Evolutionary conservation across 2,888 invertebrate genomes (phyloP), one percentile per base, ranked within the genome.

Genomic region (Mimas tiliae): DNA sequence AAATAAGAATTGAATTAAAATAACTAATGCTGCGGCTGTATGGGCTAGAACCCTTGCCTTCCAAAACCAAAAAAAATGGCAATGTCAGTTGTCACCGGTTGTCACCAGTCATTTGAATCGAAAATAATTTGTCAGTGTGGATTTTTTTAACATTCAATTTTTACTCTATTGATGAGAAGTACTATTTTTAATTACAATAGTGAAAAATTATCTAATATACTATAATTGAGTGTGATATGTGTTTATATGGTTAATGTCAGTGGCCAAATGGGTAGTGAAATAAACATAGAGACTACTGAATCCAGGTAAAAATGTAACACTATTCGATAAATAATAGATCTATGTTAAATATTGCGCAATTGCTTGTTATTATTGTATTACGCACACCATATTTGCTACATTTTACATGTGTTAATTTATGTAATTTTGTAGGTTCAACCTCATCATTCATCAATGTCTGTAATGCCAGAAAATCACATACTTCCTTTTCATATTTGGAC

Each of bases 181-280:
- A 27, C 33, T 19, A 9, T 65, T 58, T 38, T 38, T 11, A 38
- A 58, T 12, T 58, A 11, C 58, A 58, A n/a, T n/a, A 38, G 42
- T 58, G 19, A 42, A 9, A 58, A 19, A 42, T 65, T 65, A 70
- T 68, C 53, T 67, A 38, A 45, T 69, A 67, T 64, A 11, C 51
- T 19, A 51, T 16, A 51, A 33, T 70, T 76, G 70, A 65, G 70
- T 74, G 80, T 87, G 82, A 76, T 84, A 84, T 84, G 84, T 82
- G 76, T 75, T 72, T 76, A 91, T 94, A 70, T 94, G 95, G 68
- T 94, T 94, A 50, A 38, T 74, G 74, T 71, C 67, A 78, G 81
- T 81, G 81, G 74, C 78, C 90, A 89, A 89, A 93, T 93, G 93
- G 92, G 85, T 85, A 91, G 86, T 86, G 90, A 92, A 89, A 76